phyloP scores from a whole-genome alignment of 2,888 invertebrate species.

The Phortica okadai region DNA sequence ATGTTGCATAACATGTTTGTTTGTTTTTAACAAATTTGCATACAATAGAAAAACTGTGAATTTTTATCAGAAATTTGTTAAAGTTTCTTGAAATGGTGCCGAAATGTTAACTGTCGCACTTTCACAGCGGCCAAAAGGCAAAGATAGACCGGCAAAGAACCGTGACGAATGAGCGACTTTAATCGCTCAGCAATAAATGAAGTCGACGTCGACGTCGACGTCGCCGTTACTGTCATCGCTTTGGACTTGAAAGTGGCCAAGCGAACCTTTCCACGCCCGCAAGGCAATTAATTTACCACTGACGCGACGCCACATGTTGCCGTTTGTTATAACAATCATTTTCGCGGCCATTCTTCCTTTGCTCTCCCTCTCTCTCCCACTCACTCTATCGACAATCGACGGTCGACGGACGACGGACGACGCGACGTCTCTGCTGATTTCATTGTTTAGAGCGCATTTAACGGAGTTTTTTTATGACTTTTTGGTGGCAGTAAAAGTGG shows the following conservation, averaged over 20 bases:
- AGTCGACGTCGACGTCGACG: constrained; percentile 26
- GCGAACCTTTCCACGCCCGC: neutral
- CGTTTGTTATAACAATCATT: constrained; percentile 17
- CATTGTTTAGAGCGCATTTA: constrained; percentile 33
- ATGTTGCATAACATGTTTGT: neutral
- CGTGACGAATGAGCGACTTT: neutral
- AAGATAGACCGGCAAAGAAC: constrained; percentile 39
- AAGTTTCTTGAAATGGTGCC: constrained; percentile 28
- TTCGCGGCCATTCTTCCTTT: constrained; percentile 27
- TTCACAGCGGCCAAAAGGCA: constrained; percentile 66
- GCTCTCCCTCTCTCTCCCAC: neutral
- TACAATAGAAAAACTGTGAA: constrained; percentile 61
- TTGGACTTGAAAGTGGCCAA: neutral
- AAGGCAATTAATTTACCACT: constrained; percentile 11
- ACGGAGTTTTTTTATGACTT: neutral
- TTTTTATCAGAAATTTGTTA: constrained; percentile 41
- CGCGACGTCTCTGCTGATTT: constrained; percentile 53
- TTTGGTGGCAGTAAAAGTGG: neutral
- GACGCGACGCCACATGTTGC: constrained; percentile 47
- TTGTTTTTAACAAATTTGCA: constrained; percentile 56
- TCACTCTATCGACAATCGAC: neutral
- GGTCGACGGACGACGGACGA: constrained; percentile 46
- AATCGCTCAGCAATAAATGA: neutral
- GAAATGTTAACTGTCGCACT: constrained; percentile 50
- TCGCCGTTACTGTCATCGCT: constrained; percentile 14